Evolutionary conservation across 2,797 vertebrate genomes (phyloP), one percentile per base, ranked within the genome.

Genomic region (Eulemur rubriventer): DNA sequence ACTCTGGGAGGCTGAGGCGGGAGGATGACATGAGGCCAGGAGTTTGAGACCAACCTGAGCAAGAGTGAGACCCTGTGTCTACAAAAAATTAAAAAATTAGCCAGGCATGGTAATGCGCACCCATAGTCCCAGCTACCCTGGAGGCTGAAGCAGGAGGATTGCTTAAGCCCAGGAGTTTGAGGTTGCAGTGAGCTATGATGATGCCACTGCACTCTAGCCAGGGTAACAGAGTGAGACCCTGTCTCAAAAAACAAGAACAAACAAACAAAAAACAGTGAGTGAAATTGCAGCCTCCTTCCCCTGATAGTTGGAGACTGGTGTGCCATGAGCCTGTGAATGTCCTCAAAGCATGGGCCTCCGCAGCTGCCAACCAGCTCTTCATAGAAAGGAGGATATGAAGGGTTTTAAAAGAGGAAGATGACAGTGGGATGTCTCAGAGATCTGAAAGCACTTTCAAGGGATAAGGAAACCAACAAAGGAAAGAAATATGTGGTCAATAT

Each of bases 381-480:
- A 57, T 0, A 67, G 69, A 70, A 89, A 55, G 18, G 59, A 88
- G 92, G 67, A 48, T n/a, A 28, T 8, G n/a, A 86, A 84, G 20
- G 28, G 13, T 82, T 97, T 85, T 67, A 46, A 94, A 96, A 96
- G 91, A 93, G 93, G 73, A 97, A 97, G 63, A 55, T 6, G 61
- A 63, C 57, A 16, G 4, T 0, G 3, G 43, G 22, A 38, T 8
- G 48, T 78, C 70, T 67, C 59, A n/a, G 86, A 93, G 79, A 92
- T 59, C 35, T 46, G 65, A 84, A 84, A 96, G 65, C 7, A 17
- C 81, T 95, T 91, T 93, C 89, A 90, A 89, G 52, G 55, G 70
- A 81, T 89, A 96, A 91, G 92, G 95, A 97, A 97, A 96, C 81
- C 33, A 73, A 89, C 80, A 97, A 80, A 38, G 82, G 89, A 91